These are phyloP conservation scores for Alitta virens DNA, from an alignment of 2,888 invertebrate genomes.

Conservation along the genomic window DNA sequence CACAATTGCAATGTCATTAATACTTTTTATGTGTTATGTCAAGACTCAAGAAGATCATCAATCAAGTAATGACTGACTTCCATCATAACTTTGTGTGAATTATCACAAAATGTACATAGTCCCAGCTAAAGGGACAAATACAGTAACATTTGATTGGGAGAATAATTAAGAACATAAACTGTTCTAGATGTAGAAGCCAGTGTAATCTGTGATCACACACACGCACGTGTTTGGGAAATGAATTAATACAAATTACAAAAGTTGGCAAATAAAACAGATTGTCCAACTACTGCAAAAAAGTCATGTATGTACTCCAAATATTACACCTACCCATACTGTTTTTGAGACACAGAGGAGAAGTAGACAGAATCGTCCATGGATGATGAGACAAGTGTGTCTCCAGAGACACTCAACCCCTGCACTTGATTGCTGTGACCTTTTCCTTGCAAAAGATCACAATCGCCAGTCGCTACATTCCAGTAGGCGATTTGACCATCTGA, in stretches of 20 bases:
- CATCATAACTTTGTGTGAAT: no score
- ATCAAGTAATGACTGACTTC: no score
- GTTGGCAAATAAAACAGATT: background rate
- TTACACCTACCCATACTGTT: constrained; percentile 63
- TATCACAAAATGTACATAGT: no score
- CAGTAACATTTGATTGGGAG: no score
- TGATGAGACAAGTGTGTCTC: constrained; percentile 75
- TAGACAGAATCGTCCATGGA: constrained; percentile 92
- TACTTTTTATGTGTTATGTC: no score
- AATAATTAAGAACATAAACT: no score
- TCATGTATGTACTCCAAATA: background rate
- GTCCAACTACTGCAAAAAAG: background rate
- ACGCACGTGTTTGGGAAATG: no score
- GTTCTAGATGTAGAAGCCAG: no score
- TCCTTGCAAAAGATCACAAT: constrained; percentile 63
- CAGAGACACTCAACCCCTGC: constrained; percentile 75
- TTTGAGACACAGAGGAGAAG: constrained; percentile 54
- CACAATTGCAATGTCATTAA: no score
- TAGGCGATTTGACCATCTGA: constrained; percentile 80
- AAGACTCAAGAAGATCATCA: no score
- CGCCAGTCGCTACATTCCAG: constrained; percentile 64
- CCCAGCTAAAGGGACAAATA: no score
- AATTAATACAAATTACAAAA: background rate
- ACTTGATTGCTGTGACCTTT: constrained; percentile 92
- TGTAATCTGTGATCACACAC: no score